Evolutionary conservation across 2,113 vertebrate genomes (phyloP), one percentile per base, ranked within the genome.

Genomic region (Amblyornis subalaris): DNA sequence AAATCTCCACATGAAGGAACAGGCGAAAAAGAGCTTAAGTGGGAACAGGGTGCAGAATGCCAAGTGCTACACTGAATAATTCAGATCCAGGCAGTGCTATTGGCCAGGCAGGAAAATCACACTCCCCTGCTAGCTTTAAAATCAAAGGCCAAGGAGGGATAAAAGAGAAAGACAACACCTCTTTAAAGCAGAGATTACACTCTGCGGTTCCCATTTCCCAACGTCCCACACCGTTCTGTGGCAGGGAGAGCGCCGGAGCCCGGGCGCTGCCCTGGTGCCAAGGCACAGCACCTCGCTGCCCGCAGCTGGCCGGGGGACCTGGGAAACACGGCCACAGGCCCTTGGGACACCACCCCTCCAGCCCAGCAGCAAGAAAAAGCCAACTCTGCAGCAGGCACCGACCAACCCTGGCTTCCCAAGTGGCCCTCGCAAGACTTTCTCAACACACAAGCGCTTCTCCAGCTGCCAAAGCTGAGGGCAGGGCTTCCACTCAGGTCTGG

Each of bases 1-100:
- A 95, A 97, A 97, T 94, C 94, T 91, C 91, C 93, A 95, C 96
- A 95, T 94, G 96, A 97, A 96, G 85, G 72, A 95, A 86, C 90
- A 90, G 88, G 69, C 40, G 61, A 90, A 96, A 95, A 95, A 95
- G 94, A 94, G 82, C 95, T 90, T 95, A 94, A 96, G 93, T 90
- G 91, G 95, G 94, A 96, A 88, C 67, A 94, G 89, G 82, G 91
- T 44, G 75, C 93, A 93, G 95, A 96, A 90, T 91, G 79, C 93
- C 79, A 93, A 95, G 88, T 73, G 88, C 91, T 93, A 85, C 90
- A 74, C 70, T 95, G 89, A 94, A 96, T 91, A 91, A 94, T 96
- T 96, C 93, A 93, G 85, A 90, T 82, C 42, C 66, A 74, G 78
- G 92, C 89, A 83, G 69, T 2, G 25, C 91, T 55, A 95, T 95